Evolutionary conservation across 2,888 invertebrate species (phyloP), one percentile per base, ranked within the genome.

Genomic region (Lepeophtheirus nordmannii): DNA sequence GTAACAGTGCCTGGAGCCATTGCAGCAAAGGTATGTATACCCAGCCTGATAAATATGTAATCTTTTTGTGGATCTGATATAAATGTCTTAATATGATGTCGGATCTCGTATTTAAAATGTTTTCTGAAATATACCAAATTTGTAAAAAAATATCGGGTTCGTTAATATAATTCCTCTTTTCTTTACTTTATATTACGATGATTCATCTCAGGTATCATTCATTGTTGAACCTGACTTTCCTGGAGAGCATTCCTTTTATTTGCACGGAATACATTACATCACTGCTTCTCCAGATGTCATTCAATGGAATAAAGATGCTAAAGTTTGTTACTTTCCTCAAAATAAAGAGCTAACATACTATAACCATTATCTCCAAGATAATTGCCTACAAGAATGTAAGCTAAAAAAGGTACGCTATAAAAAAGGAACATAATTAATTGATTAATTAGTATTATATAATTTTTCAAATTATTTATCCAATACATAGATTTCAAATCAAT

Each of bases 341-440:
- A 85, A 85, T 72, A 79, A 83, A 14, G 78, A 81, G 70, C 76
- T 85, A 63, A 77, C 78, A 46, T 85, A 80, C 73, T 86, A 81
- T 72, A 81, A 82, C 74, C 80, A 82, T 63, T 86, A 86, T 74
- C 85, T 85, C 0, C 85, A 86, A 74, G 80, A 81, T 67, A 85
- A 85, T 73, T 86, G 85, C 72, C 83, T 85, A 71, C 78, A 85
- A 71, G 86, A 86, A 74, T 86, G 85, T 70, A 74, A 85, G 67
- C 23, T 62, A 17, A 62, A 62, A 38, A 62, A 62, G 62, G 40
- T 62, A 38, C 10, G 23, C 22, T 10, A 11, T 17, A 23, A 17
- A 30, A 30, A 7, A 7, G 30, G n/a, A n/a, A n/a, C n/a, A 30
- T 30, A 30, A 30, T 30, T 30, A 30, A 30, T 30, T 30, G 30